Base-by-base conservation (phyloP, 2,888 invertebrate species). In the Philopedon plagiatum region DNA sequence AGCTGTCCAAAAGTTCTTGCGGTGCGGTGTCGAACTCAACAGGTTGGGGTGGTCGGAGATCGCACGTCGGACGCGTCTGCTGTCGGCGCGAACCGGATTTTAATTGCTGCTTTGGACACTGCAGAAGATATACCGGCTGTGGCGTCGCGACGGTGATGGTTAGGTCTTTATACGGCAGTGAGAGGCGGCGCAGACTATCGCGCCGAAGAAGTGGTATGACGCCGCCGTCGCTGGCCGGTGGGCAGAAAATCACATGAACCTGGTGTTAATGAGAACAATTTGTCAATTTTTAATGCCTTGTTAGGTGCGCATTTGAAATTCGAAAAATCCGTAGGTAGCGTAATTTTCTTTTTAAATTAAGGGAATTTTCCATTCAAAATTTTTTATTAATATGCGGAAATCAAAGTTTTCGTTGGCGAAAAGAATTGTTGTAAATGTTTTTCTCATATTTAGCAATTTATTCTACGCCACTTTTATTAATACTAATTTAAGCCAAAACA, bases 81-180 rank as follows among this genome's bases (percentile, higher is more conserved):
- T 39, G 44, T 26, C 65, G 65, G 57, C 39, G 19, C 34, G 44
- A 46, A 39, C 41, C 65, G 44, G 44, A 19, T 9, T 58, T 58
- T 39, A 58, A 26, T 37, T 26, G 58, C 41, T 21, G 58, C 41
- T 64, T 51, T 51, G n/a, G 34, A 54, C 32, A 46, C 39, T 68
- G 39, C 63, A 26, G 70, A 49, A 51, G 64, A 60, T 37, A 58
- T 58, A 57, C 63, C 57, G 41, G 39, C 44, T 70, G 70, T 70
- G 70, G 58, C 64, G 70, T 70, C 51, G 57, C 51, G 70, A 70
- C 70, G 70, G 49, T 64, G 64, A 57, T 64, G 70, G 70, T 32
- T 44, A 58, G n/a, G 63, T 64, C 63, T 70, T 70, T 70, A 70
- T 70, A 70, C 58, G 58, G 58, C 60, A 13, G 54, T n/a, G n/a